Percentiles rank a stretch among this genome's conserved stretches.
phyloP scores from a whole-genome alignment of 2,888 invertebrate species.

The Cheilosia grossa region DNA sequence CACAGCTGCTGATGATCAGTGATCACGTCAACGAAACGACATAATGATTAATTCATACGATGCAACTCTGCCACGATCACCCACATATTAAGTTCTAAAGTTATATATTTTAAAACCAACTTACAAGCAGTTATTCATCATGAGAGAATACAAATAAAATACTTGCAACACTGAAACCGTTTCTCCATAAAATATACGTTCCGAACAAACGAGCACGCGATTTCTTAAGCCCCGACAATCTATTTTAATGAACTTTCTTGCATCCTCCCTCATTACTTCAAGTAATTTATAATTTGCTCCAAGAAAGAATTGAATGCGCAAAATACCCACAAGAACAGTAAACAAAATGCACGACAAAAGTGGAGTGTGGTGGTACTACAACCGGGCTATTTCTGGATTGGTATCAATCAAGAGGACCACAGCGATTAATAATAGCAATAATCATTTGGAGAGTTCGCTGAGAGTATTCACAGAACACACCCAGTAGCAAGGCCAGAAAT shows the following conservation, averaged over 20 bases:
- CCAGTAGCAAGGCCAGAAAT: constrained; percentile 13
- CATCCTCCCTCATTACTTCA: constrained; percentile 18
- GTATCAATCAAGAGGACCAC: constrained; percentile 55
- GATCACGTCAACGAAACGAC: no score
- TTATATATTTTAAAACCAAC: no score
- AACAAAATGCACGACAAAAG: background rate
- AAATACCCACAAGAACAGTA: background rate
- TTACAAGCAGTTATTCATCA: no score
- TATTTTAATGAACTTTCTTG: constrained; percentile 11
- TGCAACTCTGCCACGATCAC: no score
- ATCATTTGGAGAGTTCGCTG: constrained; percentile 37
- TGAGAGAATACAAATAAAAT: no score
- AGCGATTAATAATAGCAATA: constrained; percentile 63
- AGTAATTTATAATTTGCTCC: constrained; percentile 27
- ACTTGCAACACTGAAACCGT: no score
- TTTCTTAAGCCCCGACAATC: background rate
- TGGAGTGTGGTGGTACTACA: background rate
- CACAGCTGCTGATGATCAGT: no score
- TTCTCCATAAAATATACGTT: background rate
- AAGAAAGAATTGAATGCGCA: background rate
- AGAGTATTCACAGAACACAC: background rate
- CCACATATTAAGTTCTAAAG: no score
- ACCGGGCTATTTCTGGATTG: constrained; percentile 31
- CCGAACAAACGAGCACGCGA: background rate
- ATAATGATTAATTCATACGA: no score